Evolutionary conservation across 2,113 vertebrate species (phyloP), one percentile per base, ranked within the genome.

Genomic region (Entelurus aequoreus): DNA sequence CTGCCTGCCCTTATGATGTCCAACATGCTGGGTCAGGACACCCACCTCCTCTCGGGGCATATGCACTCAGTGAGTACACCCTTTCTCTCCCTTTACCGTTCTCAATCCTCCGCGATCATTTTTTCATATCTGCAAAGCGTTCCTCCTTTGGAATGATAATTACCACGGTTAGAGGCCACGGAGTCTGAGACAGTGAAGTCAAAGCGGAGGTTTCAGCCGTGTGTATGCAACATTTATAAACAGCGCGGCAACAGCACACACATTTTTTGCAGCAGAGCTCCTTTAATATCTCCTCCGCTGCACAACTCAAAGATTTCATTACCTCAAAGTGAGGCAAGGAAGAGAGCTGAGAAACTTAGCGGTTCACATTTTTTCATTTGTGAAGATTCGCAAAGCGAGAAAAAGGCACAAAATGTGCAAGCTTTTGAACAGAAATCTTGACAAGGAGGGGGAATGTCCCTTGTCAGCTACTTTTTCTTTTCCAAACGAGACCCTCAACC

Each of bases 1-100:
- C 93, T 99, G 85, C 97, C 97, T 0, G 93, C 96, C 78, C 94
- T 99, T 88, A 97, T 98, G 96, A 96, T 99, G 80, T 97, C 96
- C 89, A 99, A 97, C 88, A 97, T 98, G 96, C 69, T 99, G 80
- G 93, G 93, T 67, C 96, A 97, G 89, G 97, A 99, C 7, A 90
- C 94, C 69, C 97, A 98, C 81, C 94, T 97, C 63, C 94, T 98
- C 37, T 94, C 96, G 48, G 92, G 94, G 79, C 96, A 96, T 68
- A 92, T 98, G 80, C 95, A 96, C 84, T 96, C 95, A 63, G 97
- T 99, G 83, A 98, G 97, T 94, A 75, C 56, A 15, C 54, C 51
- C 37, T 52, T 16, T 49, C 40, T 36, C 38, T 21, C 38, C 35
- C 5, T 21, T 5, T 50, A 28, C 44, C 3, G 5, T 15, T 63